Base-by-base conservation (phyloP, 2,113 vertebrate species). In the Syngnathoides biaculeatus region DNA sequence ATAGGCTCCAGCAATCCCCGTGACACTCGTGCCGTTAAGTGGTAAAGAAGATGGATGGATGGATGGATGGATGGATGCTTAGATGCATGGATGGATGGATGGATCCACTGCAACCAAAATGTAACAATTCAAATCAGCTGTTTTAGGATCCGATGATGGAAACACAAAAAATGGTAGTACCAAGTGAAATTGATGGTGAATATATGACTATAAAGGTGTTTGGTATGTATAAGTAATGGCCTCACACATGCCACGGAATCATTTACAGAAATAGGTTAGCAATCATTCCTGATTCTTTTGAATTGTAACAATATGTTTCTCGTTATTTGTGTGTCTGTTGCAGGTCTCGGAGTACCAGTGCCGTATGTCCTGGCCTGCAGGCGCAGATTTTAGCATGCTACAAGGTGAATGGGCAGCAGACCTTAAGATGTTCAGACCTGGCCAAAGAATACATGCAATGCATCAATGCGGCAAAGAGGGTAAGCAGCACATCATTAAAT, bases 391-490 rank as follows among this genome's bases (percentile, higher is more conserved):
- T 96, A 58, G 90, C 86, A 65, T 98, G 96, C 86, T 98, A 98
- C 90, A 90, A 74, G 7, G 88, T 92, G 71, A 95, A 94, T 80
- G 82, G 87, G 26, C 82, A 56, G 8, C 92, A 96, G 87, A 94
- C 94, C 20, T 92, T 98, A 3, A 91, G 86, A 74, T 98, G 96
- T 86, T 93, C 95, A 0, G 92, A 94, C 82, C 90, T 98, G 82
- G 95, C 92, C 73, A 95, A 93, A 85, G 90, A 94, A 1, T 98
- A 98, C 86, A 92, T 92, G 87, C 94, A 78, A 75, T 98, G 96
- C 1, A 94, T 98, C 72, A 87, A 92, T 1, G 77, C 92, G 0
- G 93, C 93, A 70, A 95, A 93, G 78, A 95, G 96, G 96, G 96
- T 96, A 89, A 87, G 79, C 2, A 87, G 79, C 2, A 10, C 38